phyloP scores from a whole-genome alignment of 1,140 invertebrate species.

The Sipha flava region DNA sequence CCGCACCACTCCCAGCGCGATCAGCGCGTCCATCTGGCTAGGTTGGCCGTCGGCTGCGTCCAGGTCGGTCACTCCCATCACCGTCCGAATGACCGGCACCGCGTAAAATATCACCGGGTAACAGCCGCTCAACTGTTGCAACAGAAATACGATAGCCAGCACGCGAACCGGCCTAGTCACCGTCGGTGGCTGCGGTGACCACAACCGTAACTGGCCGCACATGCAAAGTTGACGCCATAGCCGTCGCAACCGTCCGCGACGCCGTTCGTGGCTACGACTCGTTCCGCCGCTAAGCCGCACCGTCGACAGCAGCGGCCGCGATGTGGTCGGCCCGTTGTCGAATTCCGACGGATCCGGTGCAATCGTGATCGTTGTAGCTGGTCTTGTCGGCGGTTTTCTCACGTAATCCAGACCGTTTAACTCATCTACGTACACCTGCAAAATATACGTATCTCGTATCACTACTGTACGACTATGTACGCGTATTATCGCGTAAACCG shows the following conservation, averaged over 20 bases:
- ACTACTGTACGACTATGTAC: no score
- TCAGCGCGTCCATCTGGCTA: slow-evolving; percentile 46
- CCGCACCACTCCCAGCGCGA: slow-evolving; percentile 48
- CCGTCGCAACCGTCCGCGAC: no score
- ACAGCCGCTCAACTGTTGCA: slow-evolving; percentile 52
- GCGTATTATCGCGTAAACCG: no score
- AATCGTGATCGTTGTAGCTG: neutral
- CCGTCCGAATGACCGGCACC: slow-evolving; percentile 49
- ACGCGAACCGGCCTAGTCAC: slow-evolving; percentile 48
- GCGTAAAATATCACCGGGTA: slow-evolving; percentile 64
- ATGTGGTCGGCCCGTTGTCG: neutral
- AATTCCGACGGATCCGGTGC: neutral
- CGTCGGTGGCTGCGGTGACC: neutral
- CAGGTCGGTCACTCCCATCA: slow-evolving; percentile 44
- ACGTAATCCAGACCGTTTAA: neutral
- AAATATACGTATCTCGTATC: no score
- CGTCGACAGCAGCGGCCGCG: no score
- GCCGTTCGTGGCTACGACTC: no score
- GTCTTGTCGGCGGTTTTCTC: neutral
- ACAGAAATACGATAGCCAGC: slow-evolving; percentile 47
- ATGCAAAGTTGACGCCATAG: slow-evolving; percentile 39
- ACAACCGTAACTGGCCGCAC: slow-evolving; percentile 33
- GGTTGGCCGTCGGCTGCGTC: slow-evolving; percentile 42
- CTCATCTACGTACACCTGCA: neutral
- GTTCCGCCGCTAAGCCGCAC: no score